Evolutionary conservation across 2,797 vertebrate species (phyloP).

Genomic region (Tangara arthus): DNA sequence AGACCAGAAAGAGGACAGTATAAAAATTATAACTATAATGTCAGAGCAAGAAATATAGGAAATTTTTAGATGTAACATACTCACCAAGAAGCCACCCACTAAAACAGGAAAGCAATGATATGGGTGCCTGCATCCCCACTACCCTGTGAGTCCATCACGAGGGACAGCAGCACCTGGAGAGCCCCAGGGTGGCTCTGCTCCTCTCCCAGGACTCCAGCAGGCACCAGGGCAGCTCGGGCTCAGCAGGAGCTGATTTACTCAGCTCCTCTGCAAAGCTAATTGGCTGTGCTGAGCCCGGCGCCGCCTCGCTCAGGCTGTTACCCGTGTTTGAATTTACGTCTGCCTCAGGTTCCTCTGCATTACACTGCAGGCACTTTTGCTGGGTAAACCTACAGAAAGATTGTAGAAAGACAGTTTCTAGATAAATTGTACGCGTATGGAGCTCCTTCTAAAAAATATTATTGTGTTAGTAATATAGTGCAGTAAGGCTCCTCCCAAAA

Average conservation of each 20-base stretch:
- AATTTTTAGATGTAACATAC: not conserved
- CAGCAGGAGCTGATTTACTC: constrained; percentile 33
- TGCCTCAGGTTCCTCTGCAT: not conserved
- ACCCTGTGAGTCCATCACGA: not conserved
- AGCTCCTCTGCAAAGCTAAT: constrained; percentile 20
- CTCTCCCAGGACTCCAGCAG: not conserved
- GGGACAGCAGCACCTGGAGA: not conserved
- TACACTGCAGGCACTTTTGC: constrained; percentile 1
- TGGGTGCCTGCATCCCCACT: fast-evolving
- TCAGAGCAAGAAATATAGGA: not conserved
- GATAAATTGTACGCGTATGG: not conserved
- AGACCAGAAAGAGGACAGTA: not conserved
- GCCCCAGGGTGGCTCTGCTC: not conserved
- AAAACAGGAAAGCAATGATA: not conserved
- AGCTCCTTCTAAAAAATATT: not conserved
- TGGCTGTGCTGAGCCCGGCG: not conserved
- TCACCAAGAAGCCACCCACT: not conserved
- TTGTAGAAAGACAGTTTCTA: not conserved
- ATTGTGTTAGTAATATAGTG: not conserved
- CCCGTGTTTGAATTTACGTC: not conserved
- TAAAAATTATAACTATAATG: not conserved
- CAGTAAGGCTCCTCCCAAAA: not conserved
- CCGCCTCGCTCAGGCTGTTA: not conserved
- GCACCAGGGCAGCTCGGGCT: not conserved
- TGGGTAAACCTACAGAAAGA: not conserved